phyloP scores from a whole-genome alignment of 2,797 vertebrate genomes.

The Holocentrus rufus region DNA sequence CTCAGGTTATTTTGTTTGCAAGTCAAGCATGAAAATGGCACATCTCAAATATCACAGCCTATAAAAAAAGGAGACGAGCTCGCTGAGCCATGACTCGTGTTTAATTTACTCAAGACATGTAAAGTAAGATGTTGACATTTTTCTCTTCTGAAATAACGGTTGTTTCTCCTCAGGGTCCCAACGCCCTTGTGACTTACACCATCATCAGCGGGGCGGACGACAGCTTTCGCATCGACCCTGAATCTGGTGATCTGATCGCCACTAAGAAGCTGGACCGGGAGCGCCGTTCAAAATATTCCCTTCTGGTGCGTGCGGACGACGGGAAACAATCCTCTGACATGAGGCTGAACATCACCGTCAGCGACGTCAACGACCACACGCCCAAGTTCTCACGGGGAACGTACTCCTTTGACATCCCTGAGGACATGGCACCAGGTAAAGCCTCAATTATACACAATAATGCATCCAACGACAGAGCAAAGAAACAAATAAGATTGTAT shows the following conservation, averaged over 20 bases:
- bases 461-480: background rate
- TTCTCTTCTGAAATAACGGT: background rate
- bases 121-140: background rate
- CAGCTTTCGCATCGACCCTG: conserved; percentile 94
- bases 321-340: conserved; percentile 96
- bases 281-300: conserved; percentile 92
- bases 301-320: conserved; percentile 94
- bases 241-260: conserved; percentile 94
- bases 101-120: background rate
- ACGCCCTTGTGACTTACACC: conserved; percentile 95
- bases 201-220: conserved; percentile 97
- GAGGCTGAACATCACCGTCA: conserved; percentile 95
- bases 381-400: conserved; percentile 90
- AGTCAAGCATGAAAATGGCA: background rate
- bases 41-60: background rate
- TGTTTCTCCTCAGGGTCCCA: conserved; percentile 86
- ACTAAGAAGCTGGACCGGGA: conserved; percentile 93
- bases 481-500: background rate
- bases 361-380: conserved; percentile 94
- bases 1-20: background rate
- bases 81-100: background rate
- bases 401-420: conserved; percentile 94
- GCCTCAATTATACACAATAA: background rate
- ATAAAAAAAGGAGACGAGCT: background rate
- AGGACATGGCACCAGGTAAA: conserved; percentile 91